phyloP scores from a whole-genome alignment of 2,797 vertebrate genomes.

The Labeo calbasu region DNA sequence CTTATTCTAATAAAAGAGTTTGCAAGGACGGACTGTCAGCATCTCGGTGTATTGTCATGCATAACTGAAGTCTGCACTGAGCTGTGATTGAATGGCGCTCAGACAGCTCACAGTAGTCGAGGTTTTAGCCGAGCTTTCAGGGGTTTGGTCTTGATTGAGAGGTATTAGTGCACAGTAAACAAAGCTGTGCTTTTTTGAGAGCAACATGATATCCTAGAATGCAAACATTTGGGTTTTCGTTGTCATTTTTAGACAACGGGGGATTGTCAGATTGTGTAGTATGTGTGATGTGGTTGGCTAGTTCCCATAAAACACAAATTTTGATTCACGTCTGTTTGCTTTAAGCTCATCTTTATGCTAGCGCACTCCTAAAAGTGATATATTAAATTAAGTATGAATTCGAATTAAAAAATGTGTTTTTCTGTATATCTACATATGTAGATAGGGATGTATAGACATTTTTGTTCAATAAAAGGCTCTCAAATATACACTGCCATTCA shows the following conservation, averaged over 20 bases:
- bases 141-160: conserved; percentile 21
- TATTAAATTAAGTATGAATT: neutral
- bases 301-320: neutral
- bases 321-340: neutral
- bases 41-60: conserved; percentile 40
- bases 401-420: neutral
- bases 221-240: neutral
- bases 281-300: neutral
- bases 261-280: neutral
- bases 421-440: neutral
- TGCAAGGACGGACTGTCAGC: conserved; percentile 45
- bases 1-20: conserved; percentile 51
- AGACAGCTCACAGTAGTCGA: conserved; percentile 7
- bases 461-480: no score
- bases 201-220: neutral
- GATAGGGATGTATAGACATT: no score
- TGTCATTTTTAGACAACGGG: neutral
- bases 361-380: neutral
- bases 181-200: conserved; percentile 12
- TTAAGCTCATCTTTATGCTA: neutral
- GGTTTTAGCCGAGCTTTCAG: conserved; percentile 39
- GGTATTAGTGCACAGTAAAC: conserved; percentile 32
- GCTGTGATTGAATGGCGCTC: neutral
- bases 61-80: conserved; percentile 25
- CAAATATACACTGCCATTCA: no score